These are phyloP conservation scores for Thereva unica DNA, from an alignment of 2,888 invertebrate genomes.

Conservation along the genomic window DNA sequence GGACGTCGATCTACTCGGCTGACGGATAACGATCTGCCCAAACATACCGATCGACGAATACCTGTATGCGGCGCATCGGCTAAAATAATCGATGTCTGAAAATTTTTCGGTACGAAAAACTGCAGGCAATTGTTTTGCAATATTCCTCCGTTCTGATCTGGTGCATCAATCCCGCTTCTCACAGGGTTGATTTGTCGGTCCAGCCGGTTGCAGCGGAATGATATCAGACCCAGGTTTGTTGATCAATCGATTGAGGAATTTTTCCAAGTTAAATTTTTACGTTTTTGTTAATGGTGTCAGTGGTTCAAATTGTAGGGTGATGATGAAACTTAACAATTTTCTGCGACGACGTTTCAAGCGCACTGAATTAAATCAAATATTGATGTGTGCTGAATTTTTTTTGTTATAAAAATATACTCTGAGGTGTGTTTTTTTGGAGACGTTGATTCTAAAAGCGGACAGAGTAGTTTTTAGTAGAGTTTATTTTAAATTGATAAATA, in stretches of 20 bases:
- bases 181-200: slow-evolving; percentile 4
- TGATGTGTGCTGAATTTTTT: too few species aligned
- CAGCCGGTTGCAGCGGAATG: not conserved
- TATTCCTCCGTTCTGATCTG: slow-evolving; percentile 18
- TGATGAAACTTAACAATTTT: too few species aligned
- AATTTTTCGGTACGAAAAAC: slow-evolving; percentile 34
- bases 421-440: too few species aligned
- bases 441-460: too few species aligned
- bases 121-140: slow-evolving; percentile 35
- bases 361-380: too few species aligned
- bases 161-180: slow-evolving; percentile 15
- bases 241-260: slow-evolving; percentile 30
- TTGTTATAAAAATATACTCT: too few species aligned
- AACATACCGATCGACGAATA: slow-evolving; percentile 30
- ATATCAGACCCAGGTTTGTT: not conserved
- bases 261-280: slow-evolving; percentile 22
- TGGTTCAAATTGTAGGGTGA: slow-evolving; percentile 10
- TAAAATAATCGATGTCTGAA: slow-evolving; percentile 33
- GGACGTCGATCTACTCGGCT: slow-evolving; percentile 23
- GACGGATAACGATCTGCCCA: slow-evolving; percentile 30
- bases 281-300: slow-evolving; percentile 28
- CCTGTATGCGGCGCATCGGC: not conserved
- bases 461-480: too few species aligned
- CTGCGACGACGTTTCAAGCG: too few species aligned
- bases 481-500: too few species aligned